phyloP scores from a whole-genome alignment of 2,113 vertebrate genomes.

The Taurulus bubalis region DNA sequence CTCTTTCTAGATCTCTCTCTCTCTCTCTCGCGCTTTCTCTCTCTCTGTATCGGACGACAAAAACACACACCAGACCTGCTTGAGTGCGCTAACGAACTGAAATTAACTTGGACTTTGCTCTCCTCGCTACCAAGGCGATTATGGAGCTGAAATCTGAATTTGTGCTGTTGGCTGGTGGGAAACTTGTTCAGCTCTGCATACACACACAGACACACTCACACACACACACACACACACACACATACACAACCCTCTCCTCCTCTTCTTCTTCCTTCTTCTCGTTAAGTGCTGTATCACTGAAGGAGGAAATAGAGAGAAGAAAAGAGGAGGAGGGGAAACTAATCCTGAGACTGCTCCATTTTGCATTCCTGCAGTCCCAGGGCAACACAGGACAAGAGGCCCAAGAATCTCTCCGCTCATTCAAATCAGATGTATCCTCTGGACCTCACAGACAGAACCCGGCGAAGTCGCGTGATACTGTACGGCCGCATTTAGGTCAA shows the following conservation, averaged over 20 bases:
- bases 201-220: neutral
- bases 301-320: conserved; percentile 51
- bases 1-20: neutral
- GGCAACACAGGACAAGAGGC: conserved; percentile 72
- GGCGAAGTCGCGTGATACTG: neutral
- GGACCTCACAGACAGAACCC: conserved; percentile 27
- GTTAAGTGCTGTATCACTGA: conserved; percentile 29
- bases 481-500: conserved; percentile 28
- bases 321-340: conserved; percentile 71
- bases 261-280: conserved; percentile 22
- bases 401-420: conserved; percentile 74
- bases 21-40: too few relatives aligned
- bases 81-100: neutral
- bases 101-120: conserved; percentile 56
- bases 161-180: conserved; percentile 59
- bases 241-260: conserved; percentile 7
- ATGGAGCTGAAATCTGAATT: conserved; percentile 64
- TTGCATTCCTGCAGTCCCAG: conserved; percentile 76
- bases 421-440: conserved; percentile 72
- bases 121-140: conserved; percentile 44
- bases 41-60: neutral
- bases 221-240: neutral
- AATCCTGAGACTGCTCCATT: conserved; percentile 69
- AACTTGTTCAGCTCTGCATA: conserved; percentile 33
- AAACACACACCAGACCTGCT: neutral